Evolutionary conservation across 1,140 invertebrate species (phyloP).

Genomic region (Macrostomum lignano): DNA sequence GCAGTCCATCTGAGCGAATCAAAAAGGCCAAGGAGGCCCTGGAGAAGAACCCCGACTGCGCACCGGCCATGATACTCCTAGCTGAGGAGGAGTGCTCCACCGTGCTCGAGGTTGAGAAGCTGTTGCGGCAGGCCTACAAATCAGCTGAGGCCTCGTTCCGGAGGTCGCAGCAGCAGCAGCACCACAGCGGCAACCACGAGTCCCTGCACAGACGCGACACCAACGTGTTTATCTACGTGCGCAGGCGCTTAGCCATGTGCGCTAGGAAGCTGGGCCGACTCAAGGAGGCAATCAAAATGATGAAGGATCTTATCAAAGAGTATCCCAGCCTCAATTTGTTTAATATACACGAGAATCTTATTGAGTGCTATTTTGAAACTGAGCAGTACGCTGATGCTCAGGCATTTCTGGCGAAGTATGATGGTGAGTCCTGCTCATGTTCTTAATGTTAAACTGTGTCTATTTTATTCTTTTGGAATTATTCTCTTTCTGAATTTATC

Average conservation of each 20-base stretch:
- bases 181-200: constrained; percentile 46
- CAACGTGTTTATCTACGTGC: constrained; percentile 78
- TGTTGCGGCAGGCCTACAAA: constrained; percentile 56
- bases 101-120: constrained; percentile 53
- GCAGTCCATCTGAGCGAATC: constrained; percentile 62
- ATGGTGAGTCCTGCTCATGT: constrained; percentile 33
- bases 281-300: constrained; percentile 83
- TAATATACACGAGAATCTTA: constrained; percentile 85
- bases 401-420: constrained; percentile 75
- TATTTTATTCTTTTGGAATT: background rate
- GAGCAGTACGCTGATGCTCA: constrained; percentile 85
- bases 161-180: constrained; percentile 45
- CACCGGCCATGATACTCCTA: constrained; percentile 67
- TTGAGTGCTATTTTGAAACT: constrained; percentile 74
- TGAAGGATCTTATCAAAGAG: constrained; percentile 82
- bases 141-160: constrained; percentile 56
- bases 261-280: constrained; percentile 57
- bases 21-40: constrained; percentile 66
- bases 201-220: constrained; percentile 52
- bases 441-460: background rate
- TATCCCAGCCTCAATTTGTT: constrained; percentile 80
- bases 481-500: too few relatives aligned
- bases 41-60: constrained; percentile 60
- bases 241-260: constrained; percentile 77
- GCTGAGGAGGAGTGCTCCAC: constrained; percentile 83